Evolutionary conservation across 2,797 vertebrate genomes (phyloP), one percentile per base, ranked within the genome.

Genomic region (Sebastes minor): DNA sequence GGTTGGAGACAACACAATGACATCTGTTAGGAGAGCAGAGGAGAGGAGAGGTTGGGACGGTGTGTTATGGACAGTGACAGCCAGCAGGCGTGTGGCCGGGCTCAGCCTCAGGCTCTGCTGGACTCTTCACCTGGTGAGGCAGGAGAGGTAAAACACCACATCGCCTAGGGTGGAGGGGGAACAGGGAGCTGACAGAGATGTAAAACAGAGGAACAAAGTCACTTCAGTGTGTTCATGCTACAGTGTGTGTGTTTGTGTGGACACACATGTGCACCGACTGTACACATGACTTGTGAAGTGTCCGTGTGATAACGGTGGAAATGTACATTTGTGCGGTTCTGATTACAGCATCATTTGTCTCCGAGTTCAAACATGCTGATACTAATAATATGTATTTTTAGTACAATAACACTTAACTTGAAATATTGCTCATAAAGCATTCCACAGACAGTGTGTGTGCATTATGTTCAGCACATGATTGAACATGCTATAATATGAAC

Each of bases 11-110:
- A 74, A 70, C 78, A 76, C 77, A 87, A 71, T 88, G 90, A 85
- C 90, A 91, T 89, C 90, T 89, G 89, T 85, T 89, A 61, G 73
- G 85, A 83, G 82, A 77, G 82, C 74, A 83, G 86, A 84, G 86
- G 77, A 80, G 80, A 72, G 78, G 4, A 33, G 80, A 86, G 86
- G 90, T 78, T 71, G 75, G 80, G 82, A 76, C 74, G 23, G 69
- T 59, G 82, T 85, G 85, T 85, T 85, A 89, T 89, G 81, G 86
- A 86, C 88, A 86, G 76, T 91, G 91, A 91, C 91, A 90, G 91
- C 85, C 92, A 91, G 90, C 91, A 90, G 89, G 89, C 86, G 59
- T 75, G 82, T 68, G 89, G 79, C 76, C 59, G 80, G 87, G 75
- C 91, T 86, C 77, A 83, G 89, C 88, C 89, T 67, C 82, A 63